Percentiles rank a stretch among this genome's conserved stretches.
These are phyloP conservation scores for Hipparchia sbordonii DNA, from an alignment of 2,888 invertebrate species.

Conservation along the genomic window DNA sequence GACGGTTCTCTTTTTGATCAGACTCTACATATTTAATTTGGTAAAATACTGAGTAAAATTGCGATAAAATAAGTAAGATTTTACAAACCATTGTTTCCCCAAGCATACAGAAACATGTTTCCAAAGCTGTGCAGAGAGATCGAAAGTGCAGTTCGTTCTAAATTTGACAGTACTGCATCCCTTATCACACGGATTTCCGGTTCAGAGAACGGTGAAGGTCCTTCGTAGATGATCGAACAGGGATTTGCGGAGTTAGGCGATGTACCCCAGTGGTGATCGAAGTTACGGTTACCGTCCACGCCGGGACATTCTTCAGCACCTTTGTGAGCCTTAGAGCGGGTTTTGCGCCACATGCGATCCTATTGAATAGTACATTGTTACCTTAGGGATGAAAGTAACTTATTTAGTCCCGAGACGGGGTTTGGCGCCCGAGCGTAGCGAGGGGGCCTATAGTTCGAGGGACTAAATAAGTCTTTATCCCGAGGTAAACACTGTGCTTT, in stretches of 20 bases:
- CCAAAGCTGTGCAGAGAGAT: conserved; percentile 90
- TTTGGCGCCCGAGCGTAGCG: too few species aligned
- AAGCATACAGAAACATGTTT: conserved; percentile 86
- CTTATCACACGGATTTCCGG: conserved; percentile 84
- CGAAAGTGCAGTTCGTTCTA: conserved; percentile 83
- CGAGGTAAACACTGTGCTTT: too few species aligned
- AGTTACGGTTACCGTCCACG: conserved; percentile 91
- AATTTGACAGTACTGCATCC: conserved; percentile 78
- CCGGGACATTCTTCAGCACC: conserved; percentile 83
- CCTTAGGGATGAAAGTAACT: too few species aligned
- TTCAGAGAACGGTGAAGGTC: conserved; percentile 86
- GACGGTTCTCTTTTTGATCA: too few species aligned
- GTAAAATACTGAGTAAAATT: too few species aligned
- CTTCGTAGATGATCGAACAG: conserved; percentile 86
- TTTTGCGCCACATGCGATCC: conserved; percentile 88
- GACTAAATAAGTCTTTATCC: too few species aligned
- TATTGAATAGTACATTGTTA: conserved; percentile 50
- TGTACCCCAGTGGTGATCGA: conserved; percentile 87
- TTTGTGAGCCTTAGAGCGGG: conserved; percentile 78
- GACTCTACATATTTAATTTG: too few species aligned
- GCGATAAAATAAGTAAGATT: too few species aligned
- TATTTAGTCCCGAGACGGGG: too few species aligned
- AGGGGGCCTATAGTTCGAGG: too few species aligned
- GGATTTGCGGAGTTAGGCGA: conserved; percentile 71
- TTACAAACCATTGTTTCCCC: conserved; percentile 82